Percentiles rank a stretch among this genome's conserved stretches.
These are phyloP conservation scores for Perodicticus potto DNA, from an alignment of 2,797 vertebrate species.

Conservation along the genomic window DNA sequence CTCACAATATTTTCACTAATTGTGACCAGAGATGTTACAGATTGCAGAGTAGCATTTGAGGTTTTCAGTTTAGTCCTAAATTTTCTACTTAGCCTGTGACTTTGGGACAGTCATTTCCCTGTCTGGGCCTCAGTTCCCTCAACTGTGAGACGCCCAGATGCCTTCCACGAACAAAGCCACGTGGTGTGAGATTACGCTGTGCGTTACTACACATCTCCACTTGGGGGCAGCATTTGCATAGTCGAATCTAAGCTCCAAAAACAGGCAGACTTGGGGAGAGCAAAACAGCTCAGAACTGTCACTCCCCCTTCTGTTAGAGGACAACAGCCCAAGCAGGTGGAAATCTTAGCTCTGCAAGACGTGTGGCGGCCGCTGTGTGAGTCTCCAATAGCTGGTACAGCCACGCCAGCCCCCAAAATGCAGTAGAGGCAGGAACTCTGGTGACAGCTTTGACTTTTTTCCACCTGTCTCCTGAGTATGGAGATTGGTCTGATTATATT, in stretches of 20 bases:
- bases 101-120: background rate
- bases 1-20: background rate
- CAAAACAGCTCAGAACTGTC: no score
- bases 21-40: background rate
- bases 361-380: background rate
- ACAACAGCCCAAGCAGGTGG: background rate
- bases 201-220: background rate
- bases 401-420: fast-evolving
- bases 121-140: background rate
- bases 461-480: background rate
- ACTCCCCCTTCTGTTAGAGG: background rate
- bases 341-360: fast-evolving
- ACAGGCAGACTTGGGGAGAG: fast-evolving
- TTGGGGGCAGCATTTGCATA: conserved; percentile 41
- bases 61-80: background rate
- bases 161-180: background rate
- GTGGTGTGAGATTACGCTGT: background rate
- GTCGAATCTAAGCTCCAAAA: background rate
- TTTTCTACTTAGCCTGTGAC: background rate
- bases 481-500: background rate
- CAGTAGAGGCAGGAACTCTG: background rate
- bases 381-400: background rate
- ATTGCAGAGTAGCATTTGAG: background rate
- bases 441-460: background rate
- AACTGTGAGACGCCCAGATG: background rate